Evolutionary conservation across 2,797 vertebrate genomes (phyloP).

Genomic region (Helicolenus hilgendorfi): DNA sequence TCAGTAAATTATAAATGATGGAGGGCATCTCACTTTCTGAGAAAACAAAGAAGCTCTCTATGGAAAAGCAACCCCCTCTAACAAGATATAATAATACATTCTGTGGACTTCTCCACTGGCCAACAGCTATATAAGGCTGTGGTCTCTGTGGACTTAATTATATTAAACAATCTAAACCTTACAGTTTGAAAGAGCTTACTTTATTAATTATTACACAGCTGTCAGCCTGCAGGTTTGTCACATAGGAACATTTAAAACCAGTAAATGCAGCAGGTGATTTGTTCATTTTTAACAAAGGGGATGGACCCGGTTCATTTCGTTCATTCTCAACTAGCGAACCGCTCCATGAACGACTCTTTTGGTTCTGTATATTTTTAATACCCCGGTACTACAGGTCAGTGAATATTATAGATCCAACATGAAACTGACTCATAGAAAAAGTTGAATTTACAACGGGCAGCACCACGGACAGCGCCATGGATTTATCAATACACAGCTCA

Average conservation of each 20-base stretch:
- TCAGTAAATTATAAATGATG: slow-evolving; percentile 37
- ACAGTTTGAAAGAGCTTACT: background rate
- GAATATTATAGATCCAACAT: no score
- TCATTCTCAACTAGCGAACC: no score
- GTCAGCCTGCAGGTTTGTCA: background rate
- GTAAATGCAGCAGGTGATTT: background rate
- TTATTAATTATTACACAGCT: background rate
- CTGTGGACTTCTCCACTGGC: background rate
- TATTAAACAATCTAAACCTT: background rate
- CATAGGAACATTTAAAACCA: background rate
- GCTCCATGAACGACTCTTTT: no score
- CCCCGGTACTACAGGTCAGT: no score
- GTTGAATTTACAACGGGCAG: no score
- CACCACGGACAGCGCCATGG: no score
- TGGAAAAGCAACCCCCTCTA: background rate
- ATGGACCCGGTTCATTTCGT: no score
- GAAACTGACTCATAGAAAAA: no score
- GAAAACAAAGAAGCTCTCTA: background rate
- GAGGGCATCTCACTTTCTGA: slow-evolving; percentile 7
- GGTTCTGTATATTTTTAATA: no score
- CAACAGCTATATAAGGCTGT: background rate
- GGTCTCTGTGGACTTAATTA: slow-evolving; percentile 29
- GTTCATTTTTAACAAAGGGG: no score
- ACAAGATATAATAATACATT: background rate
- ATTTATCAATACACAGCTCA: no score